Evolutionary conservation across 2,113 vertebrate species (phyloP).

Genomic region (Phylloscopus trochiloides): DNA sequence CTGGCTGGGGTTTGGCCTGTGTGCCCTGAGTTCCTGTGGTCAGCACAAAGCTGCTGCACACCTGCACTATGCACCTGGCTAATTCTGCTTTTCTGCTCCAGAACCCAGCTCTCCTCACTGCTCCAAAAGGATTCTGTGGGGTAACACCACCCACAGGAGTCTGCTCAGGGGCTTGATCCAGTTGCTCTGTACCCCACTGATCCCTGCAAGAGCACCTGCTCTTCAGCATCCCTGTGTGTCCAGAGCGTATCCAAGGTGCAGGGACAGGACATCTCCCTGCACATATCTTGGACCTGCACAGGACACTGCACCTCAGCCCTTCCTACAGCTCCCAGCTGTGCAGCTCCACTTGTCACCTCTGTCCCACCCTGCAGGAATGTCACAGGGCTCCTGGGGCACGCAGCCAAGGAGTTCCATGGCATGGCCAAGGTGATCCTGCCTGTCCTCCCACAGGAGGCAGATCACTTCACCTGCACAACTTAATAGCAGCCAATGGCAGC

Average conservation of each 20-base stretch:
- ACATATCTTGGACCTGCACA: neutral
- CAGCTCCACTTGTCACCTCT: neutral
- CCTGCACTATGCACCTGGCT: neutral
- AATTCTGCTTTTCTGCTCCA: neutral
- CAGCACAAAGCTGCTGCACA: neutral
- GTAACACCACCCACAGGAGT: neutral
- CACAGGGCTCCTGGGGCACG: neutral
- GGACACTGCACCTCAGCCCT: neutral
- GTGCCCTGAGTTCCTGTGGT: neutral
- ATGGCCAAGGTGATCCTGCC: neutral
- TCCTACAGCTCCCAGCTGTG: fast-evolving
- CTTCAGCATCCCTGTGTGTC: neutral
- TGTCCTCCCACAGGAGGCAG: neutral
- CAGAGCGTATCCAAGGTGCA: neutral
- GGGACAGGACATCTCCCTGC: neutral
- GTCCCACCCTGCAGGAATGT: neutral
- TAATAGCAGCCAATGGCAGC: neutral
- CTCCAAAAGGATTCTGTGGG: neutral
- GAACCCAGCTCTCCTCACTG: neutral
- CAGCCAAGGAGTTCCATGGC: neutral
- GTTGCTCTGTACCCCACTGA: fast-evolving
- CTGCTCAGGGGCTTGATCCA: fast-evolving
- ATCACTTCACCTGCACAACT: neutral
- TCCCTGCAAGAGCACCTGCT: neutral
- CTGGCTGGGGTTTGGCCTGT: too few relatives aligned